These are phyloP conservation scores for Melanargia galathea DNA, from an alignment of 2,888 invertebrate genomes.

Conservation along the genomic window DNA sequence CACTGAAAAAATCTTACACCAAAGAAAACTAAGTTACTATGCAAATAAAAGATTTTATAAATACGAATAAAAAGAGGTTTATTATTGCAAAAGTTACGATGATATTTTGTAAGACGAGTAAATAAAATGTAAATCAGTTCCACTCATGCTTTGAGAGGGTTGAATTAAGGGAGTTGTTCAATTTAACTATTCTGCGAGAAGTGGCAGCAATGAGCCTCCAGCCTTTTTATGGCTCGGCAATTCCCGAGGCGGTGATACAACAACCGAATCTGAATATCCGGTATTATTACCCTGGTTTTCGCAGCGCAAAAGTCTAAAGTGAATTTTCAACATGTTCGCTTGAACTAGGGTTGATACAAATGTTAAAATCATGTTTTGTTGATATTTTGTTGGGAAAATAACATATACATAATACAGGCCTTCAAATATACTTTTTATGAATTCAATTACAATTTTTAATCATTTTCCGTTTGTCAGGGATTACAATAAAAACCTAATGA, in stretches of 20 bases:
- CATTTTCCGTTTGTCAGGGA: conserved; percentile 2
- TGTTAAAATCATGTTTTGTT: not conserved
- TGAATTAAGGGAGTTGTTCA: conserved; percentile 57
- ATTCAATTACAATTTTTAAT: conserved; percentile 13
- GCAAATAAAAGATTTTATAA: not conserved
- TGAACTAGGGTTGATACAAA: not conserved
- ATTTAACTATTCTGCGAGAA: conserved; percentile 57
- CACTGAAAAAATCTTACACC: not conserved
- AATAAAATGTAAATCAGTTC: conserved; percentile 53
- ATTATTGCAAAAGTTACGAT: conserved; percentile 25
- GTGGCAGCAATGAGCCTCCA: conserved; percentile 43
- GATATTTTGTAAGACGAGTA: conserved; percentile 38
- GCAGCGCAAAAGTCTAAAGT: conserved; percentile 9
- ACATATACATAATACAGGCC: not conserved
- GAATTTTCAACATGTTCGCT: conserved; percentile 15
- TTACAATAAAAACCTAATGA: conserved; percentile 12
- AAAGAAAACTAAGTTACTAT: no score
- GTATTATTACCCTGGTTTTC: conserved; percentile 18
- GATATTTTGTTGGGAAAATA: not conserved
- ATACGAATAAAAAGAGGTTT: conserved; percentile 19
- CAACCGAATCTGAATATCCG: conserved; percentile 24
- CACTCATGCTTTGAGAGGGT: conserved; percentile 44
- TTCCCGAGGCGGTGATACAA: conserved; percentile 45
- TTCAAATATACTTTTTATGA: not conserved
- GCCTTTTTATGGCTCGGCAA: conserved; percentile 32